Base-by-base conservation (phyloP, 2,888 invertebrate species). In the Corythucha ciliata region DNA sequence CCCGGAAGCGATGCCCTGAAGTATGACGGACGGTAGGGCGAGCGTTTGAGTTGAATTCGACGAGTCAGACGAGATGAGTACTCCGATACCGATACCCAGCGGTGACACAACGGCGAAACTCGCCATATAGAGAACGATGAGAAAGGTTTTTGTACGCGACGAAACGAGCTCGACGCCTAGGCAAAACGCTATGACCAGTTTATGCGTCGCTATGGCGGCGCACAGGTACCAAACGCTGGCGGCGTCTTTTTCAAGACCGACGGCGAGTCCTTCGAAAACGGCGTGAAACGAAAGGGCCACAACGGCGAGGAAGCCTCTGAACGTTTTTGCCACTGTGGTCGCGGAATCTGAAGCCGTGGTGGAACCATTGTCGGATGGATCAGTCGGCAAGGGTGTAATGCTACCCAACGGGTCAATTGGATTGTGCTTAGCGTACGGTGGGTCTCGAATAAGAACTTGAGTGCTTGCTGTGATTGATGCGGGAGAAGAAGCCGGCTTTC, bases 1-100 rank as follows among this genome's bases (percentile, higher is more conserved):
- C 5, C 86, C 86, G 44, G 81, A 80, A 0, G 85, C 84, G 70
- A 85, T 74, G 5, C 82, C 83, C 66, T 84, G 81, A 2, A 78
- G 68, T 8, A 63, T 56, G 18, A 76, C 71, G 3, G 75, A 72
- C 5, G 74, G 73, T 0, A 72, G 69, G 0, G 74, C 67, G 2
- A 69, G 69, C 4, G 68, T 63, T 48, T 69, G 66, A 44, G 66
- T 65, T 4, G 65, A 65, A 25, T 64, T 63, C 40, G 62, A 64
- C 12, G 67, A 67, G 39, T 70, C 71, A 57, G 70, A 71, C 58
- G 68, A 66, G 20, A 78, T 64, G 1, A 71, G 67, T 14, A 83
- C 70, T 1, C 83, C 82, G 20, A 77, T 70, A 7, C 74, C 76
- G 48, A 81, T 77, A 6, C 83, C 83, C 53, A 83, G 62, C 0